A percentile compares a stretch with the other conserved stretches of the same genome.
phyloP scores from a whole-genome alignment of 1,140 invertebrate genomes.

The Pseudoatta argentina region DNA sequence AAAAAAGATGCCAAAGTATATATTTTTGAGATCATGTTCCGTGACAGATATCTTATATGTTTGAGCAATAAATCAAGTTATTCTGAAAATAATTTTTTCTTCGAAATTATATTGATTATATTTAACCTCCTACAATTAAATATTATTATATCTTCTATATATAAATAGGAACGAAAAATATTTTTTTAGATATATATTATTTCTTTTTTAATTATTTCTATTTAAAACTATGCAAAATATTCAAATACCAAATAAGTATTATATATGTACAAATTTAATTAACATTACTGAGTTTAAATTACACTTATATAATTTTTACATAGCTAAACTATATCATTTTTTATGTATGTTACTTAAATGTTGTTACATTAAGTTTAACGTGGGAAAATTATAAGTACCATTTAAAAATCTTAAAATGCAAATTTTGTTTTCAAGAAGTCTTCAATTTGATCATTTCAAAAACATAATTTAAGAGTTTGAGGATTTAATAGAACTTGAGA shows the following conservation, averaged over 20 bases:
- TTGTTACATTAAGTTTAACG: not conserved
- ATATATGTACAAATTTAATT: not conserved
- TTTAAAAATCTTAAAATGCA: not conserved
- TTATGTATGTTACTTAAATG: not conserved
- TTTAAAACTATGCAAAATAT: not conserved
- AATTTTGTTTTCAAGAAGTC: not conserved
- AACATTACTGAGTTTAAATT: not conserved
- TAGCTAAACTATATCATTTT: no score
- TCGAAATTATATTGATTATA: not conserved
- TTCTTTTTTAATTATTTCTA: not conserved
- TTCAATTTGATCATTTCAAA: not conserved
- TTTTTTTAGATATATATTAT: not conserved
- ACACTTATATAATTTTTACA: not conserved
- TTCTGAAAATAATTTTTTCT: not conserved
- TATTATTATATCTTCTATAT: not conserved
- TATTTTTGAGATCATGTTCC: slow-evolving; percentile 65
- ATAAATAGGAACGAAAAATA: not conserved
- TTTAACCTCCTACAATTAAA: not conserved
- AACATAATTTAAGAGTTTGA: not conserved
- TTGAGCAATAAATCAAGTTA: slow-evolving; percentile 34
- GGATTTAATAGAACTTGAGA: not conserved
- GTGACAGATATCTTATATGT: slow-evolving; percentile 57
- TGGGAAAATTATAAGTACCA: not conserved
- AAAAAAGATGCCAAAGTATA: slow-evolving; percentile 69
- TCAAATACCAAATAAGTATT: not conserved